Evolutionary conservation across 2,797 vertebrate genomes (phyloP).

Genomic region (Hylomyscus alleni): DNA sequence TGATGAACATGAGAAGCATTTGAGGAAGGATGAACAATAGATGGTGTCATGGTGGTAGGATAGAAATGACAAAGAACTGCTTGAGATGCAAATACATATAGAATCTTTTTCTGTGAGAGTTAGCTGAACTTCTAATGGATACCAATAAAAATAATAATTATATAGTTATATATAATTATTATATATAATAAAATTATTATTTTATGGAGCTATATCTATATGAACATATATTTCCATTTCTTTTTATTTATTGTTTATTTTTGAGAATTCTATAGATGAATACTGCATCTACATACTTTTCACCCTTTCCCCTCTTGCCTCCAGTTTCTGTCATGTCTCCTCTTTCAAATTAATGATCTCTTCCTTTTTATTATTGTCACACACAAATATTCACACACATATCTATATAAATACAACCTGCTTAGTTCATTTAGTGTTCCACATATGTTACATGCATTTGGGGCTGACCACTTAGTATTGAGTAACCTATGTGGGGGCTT

Average conservation of each 20-base stretch:
- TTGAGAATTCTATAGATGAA: background rate
- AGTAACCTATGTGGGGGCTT: background rate
- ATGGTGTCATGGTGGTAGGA: slow-evolving; percentile 22
- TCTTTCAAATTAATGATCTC: background rate
- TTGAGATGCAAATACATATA: slow-evolving; percentile 56
- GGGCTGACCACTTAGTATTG: background rate
- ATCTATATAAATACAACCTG: background rate
- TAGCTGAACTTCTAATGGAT: slow-evolving; percentile 82
- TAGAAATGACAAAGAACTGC: slow-evolving; percentile 4
- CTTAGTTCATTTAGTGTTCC: background rate
- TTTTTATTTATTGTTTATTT: background rate
- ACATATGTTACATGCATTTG: background rate
- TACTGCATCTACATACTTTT: background rate
- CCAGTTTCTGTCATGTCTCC: background rate
- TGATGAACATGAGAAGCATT: slow-evolving; percentile 63
- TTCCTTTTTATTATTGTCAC: background rate
- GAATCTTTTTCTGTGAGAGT: slow-evolving; percentile 79
- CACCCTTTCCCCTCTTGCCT: background rate
- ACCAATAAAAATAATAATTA: slow-evolving; percentile 60
- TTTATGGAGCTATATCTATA: background rate
- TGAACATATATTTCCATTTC: slow-evolving; percentile 40
- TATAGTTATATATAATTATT: too few relatives aligned
- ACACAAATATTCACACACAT: background rate
- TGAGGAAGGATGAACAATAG: slow-evolving; percentile 64
- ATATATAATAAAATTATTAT: too few relatives aligned